Percentiles rank a stretch among this genome's conserved stretches.
These are phyloP conservation scores for Alca torda DNA, from an alignment of 2,797 vertebrate species.

Conservation along the genomic window DNA sequence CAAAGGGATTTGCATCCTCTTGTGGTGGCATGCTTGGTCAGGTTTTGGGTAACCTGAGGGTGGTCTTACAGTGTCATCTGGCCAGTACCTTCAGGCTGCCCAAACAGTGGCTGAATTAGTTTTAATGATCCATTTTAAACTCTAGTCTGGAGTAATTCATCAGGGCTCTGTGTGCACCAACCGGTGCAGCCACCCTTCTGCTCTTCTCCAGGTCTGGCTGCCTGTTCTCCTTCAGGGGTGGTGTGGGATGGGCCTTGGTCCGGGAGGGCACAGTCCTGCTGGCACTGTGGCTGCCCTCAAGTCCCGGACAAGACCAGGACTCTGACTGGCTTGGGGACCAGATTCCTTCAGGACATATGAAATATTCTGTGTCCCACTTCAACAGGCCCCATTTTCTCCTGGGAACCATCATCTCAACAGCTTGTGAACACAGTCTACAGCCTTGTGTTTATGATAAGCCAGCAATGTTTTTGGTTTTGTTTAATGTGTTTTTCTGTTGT, in stretches of 20 bases:
- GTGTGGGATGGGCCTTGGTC: neutral
- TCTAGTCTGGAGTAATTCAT: neutral
- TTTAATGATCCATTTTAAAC: neutral
- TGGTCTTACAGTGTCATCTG: neutral
- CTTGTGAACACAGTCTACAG: neutral
- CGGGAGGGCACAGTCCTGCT: fast-evolving
- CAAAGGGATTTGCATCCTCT: neutral
- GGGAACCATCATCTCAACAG: neutral
- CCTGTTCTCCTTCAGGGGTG: neutral
- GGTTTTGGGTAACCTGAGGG: neutral
- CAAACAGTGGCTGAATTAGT: neutral
- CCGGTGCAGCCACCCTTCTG: neutral
- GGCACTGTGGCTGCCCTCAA: neutral
- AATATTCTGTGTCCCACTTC: neutral
- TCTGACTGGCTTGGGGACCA: neutral
- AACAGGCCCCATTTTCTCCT: neutral
- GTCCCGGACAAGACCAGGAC: neutral
- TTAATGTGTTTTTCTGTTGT: neutral
- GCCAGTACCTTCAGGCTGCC: neutral
- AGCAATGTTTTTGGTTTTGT: neutral
- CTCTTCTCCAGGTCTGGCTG: neutral
- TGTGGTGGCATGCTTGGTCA: neutral
- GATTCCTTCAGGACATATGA: neutral
- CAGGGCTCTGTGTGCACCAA: neutral
- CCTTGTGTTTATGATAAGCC: neutral